Conservation (phyloP, 2,888 invertebrate species). For the Galerucella nymphaeae region DNA sequence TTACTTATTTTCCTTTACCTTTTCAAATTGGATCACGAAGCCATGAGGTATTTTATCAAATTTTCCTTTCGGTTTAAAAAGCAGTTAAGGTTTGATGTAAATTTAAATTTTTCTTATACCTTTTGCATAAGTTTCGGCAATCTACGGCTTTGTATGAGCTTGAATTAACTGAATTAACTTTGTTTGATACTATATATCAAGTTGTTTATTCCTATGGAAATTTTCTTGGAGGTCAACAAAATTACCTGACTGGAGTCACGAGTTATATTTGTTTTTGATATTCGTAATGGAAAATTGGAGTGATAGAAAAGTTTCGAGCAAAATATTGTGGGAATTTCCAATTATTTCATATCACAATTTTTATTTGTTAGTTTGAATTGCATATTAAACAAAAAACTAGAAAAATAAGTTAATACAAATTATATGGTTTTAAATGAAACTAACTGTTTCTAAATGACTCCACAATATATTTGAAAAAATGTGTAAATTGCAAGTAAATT, state of each 20-base stretch:
- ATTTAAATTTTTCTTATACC: constrained; percentile 38
- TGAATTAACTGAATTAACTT: constrained; percentile 28
- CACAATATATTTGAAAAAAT: no score
- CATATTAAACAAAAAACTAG: no score
- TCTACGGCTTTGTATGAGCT: constrained; percentile 11
- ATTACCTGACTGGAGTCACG: neutral
- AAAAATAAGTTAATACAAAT: no score
- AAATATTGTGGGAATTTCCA: neutral
- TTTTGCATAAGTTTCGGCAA: constrained; percentile 23
- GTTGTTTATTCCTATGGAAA: constrained; percentile 11
- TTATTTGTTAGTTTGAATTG: no score
- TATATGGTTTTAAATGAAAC: no score
- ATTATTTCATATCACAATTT: neutral
- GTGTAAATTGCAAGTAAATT: no score
- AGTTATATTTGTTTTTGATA: neutral
- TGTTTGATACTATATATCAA: constrained; percentile 19
- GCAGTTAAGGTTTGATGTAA: constrained; percentile 44
- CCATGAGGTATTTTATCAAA: constrained; percentile 40
- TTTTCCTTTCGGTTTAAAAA: constrained; percentile 35
- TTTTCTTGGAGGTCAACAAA: neutral
- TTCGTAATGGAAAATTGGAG: neutral
- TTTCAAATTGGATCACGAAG: constrained; percentile 54
- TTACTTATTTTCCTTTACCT: constrained; percentile 48
- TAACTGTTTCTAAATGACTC: no score
- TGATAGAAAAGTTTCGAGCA: neutral